phyloP scores from a whole-genome alignment of 2,797 vertebrate species.

The Limnodromus scolopaceus region DNA sequence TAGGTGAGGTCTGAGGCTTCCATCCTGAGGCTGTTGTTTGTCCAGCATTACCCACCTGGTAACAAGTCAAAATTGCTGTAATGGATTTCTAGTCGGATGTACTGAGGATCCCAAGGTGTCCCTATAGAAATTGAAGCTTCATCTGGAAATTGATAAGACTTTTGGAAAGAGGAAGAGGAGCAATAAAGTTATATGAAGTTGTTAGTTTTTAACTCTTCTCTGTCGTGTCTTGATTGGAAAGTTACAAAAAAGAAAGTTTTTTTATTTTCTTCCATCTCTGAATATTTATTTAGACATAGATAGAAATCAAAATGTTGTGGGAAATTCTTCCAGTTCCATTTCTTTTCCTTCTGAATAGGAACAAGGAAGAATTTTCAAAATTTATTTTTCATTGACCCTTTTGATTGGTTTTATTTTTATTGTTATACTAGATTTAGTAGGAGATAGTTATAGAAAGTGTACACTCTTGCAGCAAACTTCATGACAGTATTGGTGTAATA shows the following conservation, averaged over 20 bases:
- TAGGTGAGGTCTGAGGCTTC: background rate
- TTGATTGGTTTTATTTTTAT: background rate
- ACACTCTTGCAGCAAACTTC: background rate
- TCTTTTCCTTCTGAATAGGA: background rate
- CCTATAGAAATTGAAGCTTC: slow-evolving; percentile 64
- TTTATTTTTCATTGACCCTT: background rate
- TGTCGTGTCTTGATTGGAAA: background rate
- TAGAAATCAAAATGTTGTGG: background rate
- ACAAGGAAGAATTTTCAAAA: background rate
- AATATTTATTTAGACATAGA: background rate
- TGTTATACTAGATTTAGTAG: background rate
- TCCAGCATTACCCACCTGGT: slow-evolving; percentile 25
- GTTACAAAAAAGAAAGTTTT: background rate
- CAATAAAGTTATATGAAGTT: background rate
- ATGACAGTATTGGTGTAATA: background rate
- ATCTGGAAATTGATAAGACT: slow-evolving; percentile 70
- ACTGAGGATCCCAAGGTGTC: slow-evolving; percentile 63
- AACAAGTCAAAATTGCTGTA: slow-evolving; percentile 74
- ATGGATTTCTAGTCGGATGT: slow-evolving; percentile 71
- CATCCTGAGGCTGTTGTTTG: background rate
- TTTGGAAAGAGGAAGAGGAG: background rate
- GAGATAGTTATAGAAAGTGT: background rate
- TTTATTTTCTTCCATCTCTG: background rate
- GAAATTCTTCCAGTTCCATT: background rate
- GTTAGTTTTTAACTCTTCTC: background rate